phyloP scores from a whole-genome alignment of 2,888 invertebrate species.

The Plagodis pulveraria region DNA sequence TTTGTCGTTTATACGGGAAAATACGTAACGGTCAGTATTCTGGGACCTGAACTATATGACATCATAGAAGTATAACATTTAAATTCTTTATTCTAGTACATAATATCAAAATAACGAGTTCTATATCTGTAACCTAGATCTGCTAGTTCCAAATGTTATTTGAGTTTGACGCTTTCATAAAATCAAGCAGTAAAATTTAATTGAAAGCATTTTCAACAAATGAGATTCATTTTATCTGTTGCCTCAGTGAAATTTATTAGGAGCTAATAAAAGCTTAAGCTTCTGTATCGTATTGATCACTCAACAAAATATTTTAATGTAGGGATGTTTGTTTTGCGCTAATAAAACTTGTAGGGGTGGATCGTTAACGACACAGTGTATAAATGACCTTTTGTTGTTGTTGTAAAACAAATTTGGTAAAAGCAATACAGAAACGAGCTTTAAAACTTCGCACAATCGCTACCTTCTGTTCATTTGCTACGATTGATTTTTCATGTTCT shows the following conservation, averaged over 20 bases:
- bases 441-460: too few species aligned
- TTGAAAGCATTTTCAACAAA: conserved; percentile 22
- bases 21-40: too few species aligned
- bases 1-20: too few species aligned
- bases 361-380: conserved; percentile 12
- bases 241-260: conserved; percentile 24
- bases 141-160: too few species aligned
- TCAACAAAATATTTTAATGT: conserved; percentile 27
- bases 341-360: conserved; percentile 22
- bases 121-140: too few species aligned
- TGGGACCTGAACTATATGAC: too few species aligned
- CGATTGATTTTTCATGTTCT: too few species aligned
- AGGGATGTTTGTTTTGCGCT: conserved; percentile 17
- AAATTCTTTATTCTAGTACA: too few species aligned
- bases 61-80: too few species aligned
- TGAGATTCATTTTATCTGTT: conserved; percentile 24
- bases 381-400: conserved; percentile 7
- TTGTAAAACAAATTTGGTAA: conserved; percentile 2
- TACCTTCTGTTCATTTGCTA: too few species aligned
- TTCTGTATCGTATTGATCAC: conserved; percentile 26
- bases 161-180: too few species aligned
- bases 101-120: too few species aligned
- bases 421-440: not conserved
- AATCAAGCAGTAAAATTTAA: conserved; percentile 24
- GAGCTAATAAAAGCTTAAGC: conserved; percentile 23